Percentiles rank a stretch among this genome's conserved stretches.
phyloP scores from a whole-genome alignment of 2,797 vertebrate species.

The Lithobates sylvaticus region DNA sequence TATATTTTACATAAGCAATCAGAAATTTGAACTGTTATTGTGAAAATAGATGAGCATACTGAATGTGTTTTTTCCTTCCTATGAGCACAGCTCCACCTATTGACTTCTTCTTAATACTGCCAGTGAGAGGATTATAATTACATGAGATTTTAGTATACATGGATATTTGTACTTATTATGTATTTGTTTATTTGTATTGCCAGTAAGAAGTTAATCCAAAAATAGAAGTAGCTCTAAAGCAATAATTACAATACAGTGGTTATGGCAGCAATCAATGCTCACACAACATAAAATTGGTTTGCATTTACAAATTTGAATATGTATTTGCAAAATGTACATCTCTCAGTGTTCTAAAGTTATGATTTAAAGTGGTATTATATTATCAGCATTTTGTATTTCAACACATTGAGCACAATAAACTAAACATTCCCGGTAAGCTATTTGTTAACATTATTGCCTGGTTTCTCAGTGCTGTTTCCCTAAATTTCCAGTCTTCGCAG shows the following conservation, averaged over 20 bases:
- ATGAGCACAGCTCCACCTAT: slow-evolving; percentile 55
- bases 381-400: too few relatives aligned
- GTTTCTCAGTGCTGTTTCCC: too few relatives aligned
- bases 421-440: too few relatives aligned
- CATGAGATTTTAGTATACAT: neutral
- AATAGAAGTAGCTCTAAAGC: neutral
- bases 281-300: neutral
- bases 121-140: neutral
- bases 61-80: slow-evolving; percentile 4
- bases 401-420: too few relatives aligned
- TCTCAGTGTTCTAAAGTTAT: neutral
- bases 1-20: neutral
- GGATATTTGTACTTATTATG: neutral
- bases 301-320: neutral
- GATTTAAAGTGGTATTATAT: too few relatives aligned
- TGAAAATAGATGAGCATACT: neutral
- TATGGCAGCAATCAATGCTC: neutral
- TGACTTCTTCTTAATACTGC: neutral
- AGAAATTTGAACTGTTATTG: neutral
- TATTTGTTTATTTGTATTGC: neutral
- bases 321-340: neutral
- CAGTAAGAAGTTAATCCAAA: neutral
- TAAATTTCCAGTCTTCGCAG: too few relatives aligned
- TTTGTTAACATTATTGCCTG: too few relatives aligned
- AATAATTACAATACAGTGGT: too few relatives aligned